phyloP scores from a whole-genome alignment of 2,113 vertebrate genomes.

The Cololabis saira region DNA sequence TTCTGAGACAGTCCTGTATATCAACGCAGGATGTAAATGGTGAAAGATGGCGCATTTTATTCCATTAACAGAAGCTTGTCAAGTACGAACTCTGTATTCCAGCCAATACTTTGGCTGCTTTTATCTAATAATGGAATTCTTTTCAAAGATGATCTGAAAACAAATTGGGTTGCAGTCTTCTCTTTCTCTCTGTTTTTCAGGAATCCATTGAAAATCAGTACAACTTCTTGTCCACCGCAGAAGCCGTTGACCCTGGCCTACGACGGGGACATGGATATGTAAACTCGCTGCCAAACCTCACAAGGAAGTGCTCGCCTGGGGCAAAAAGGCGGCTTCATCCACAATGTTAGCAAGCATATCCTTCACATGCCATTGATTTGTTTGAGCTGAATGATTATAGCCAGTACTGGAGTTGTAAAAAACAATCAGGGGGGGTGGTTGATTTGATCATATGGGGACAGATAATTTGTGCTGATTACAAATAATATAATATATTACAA shows the following conservation, averaged over 20 bases:
- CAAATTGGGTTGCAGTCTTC: conserved; percentile 28
- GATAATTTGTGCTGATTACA: no score
- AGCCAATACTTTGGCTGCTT: conserved; percentile 31
- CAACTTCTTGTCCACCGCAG: conserved; percentile 88
- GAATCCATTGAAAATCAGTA: conserved; percentile 87
- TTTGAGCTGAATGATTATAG: conserved; percentile 1
- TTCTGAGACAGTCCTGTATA: no score
- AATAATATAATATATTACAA: no score
- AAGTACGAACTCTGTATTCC: conserved; percentile 47
- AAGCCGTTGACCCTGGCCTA: conserved; percentile 96
- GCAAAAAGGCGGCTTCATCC: conserved; percentile 23
- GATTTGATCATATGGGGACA: no score
- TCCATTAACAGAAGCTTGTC: conserved; percentile 24
- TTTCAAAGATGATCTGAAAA: conserved; percentile 31
- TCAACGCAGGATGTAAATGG: conserved; percentile 18
- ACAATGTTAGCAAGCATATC: conserved; percentile 25
- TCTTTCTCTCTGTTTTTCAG: conserved; percentile 76
- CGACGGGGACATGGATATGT: conserved; percentile 96
- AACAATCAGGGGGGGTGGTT: no score
- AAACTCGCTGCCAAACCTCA: conserved; percentile 66
- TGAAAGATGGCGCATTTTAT: conserved; percentile 4
- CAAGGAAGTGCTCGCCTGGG: conserved; percentile 21
- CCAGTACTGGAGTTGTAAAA: no score
- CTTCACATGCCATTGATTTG: neutral
- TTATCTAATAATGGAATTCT: conserved; percentile 63